Conservation (phyloP, 2,113 vertebrate species). For the Eulemur rufifrons region DNA sequence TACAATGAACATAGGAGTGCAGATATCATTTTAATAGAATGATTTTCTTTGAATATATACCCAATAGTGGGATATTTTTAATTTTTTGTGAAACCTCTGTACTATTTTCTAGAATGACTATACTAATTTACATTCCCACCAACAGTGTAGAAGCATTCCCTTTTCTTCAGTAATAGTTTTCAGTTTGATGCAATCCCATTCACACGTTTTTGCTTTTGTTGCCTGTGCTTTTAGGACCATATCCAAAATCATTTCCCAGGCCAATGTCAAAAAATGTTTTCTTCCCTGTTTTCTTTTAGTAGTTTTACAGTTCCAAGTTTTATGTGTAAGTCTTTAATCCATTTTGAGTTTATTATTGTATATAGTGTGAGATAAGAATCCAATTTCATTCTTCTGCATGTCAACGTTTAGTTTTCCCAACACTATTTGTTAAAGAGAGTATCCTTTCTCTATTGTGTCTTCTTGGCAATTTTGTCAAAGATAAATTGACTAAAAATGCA, state of each 20-base stretch:
- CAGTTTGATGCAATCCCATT: background rate
- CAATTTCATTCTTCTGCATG: background rate
- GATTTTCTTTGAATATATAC: background rate
- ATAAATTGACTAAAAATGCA: background rate
- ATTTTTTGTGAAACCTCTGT: background rate
- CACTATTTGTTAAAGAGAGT: background rate
- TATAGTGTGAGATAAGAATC: background rate
- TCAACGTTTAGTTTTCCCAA: background rate
- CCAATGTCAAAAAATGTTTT: background rate
- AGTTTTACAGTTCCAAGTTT: background rate
- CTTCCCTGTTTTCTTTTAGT: background rate
- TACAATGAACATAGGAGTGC: background rate
- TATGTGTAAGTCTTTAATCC: background rate
- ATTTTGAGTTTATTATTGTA: background rate
- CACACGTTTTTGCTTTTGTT: background rate
- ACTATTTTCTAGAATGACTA: background rate
- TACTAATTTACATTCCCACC: background rate
- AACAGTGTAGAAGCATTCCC: background rate
- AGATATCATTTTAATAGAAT: background rate
- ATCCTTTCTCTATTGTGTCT: background rate
- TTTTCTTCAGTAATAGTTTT: background rate
- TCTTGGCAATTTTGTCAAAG: background rate
- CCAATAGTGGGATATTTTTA: background rate
- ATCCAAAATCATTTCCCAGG: background rate
- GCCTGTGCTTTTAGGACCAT: background rate